A percentile compares a stretch with the other conserved stretches of the same genome.
These are phyloP conservation scores for Himalopsyche tibetana DNA, from an alignment of 2,888 invertebrate genomes.

Conservation along the genomic window DNA sequence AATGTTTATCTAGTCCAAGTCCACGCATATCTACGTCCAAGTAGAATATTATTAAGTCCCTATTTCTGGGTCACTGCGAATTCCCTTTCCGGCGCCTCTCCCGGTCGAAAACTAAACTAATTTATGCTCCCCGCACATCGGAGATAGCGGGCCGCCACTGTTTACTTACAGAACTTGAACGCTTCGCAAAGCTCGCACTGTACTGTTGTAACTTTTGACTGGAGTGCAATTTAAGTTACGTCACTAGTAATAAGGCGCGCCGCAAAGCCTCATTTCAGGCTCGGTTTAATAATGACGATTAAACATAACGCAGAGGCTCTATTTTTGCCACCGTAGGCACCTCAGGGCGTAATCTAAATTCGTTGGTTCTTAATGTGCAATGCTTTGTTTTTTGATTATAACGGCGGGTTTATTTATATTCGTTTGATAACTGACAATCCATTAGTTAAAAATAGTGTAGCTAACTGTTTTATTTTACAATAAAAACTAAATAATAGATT, in stretches of 20 bases:
- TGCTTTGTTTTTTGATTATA: too few species aligned
- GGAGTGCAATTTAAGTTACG: conserved; percentile 15
- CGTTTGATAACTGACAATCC: too few species aligned
- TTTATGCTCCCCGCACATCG: background rate
- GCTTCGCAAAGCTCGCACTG: conserved; percentile 6
- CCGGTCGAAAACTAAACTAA: conserved; percentile 18
- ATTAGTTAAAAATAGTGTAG: too few species aligned
- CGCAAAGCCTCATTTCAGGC: conserved; percentile 18
- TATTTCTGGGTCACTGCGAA: conserved; percentile 14
- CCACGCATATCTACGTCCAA: conserved; percentile 4
- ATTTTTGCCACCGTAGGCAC: conserved; percentile 7
- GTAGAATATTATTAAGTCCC: background rate
- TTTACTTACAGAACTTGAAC: conserved; percentile 19
- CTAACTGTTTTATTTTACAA: too few species aligned
- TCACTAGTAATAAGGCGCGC: conserved; percentile 15
- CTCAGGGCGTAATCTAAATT: background rate
- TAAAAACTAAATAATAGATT: too few species aligned
- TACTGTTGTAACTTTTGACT: conserved; percentile 27
- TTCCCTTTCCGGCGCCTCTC: background rate
- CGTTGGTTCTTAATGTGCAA: too few species aligned
- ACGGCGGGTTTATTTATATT: too few species aligned
- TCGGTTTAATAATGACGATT: conserved; percentile 21
- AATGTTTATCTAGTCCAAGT: background rate
- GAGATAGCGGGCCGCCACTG: background rate
- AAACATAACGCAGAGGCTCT: conserved; percentile 18